phyloP scores from a whole-genome alignment of 1,140 invertebrate species.

The Drosophila sp. region DNA sequence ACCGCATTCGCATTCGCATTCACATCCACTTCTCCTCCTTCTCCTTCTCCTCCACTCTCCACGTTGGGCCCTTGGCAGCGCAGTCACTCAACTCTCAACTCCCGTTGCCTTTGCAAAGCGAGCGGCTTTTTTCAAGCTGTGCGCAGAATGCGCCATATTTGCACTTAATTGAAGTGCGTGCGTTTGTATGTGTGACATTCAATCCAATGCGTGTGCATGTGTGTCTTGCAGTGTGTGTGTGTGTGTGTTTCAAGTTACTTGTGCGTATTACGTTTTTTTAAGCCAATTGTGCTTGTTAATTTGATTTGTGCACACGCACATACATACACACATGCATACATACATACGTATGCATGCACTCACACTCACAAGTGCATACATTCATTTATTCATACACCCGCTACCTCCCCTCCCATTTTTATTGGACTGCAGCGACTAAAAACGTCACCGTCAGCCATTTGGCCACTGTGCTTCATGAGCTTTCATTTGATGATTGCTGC shows the following conservation, averaged over 20 bases:
- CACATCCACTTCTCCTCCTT: too few relatives aligned
- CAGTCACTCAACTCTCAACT: conserved; percentile 30
- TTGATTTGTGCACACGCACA: conserved; percentile 66
- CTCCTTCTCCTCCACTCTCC: background rate
- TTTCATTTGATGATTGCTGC: conserved; percentile 25
- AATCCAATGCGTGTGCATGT: conserved; percentile 8
- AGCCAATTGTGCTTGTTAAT: conserved; percentile 82
- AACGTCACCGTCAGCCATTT: conserved; percentile 51
- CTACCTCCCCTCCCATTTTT: too few relatives aligned
- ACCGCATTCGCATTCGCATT: too few relatives aligned
- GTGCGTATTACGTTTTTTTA: conserved; percentile 66
- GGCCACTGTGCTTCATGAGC: conserved; percentile 28
- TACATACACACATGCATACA: conserved; percentile 20
- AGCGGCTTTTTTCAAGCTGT: conserved; percentile 64
- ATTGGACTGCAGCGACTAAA: conserved; percentile 12
- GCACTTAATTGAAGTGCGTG: conserved; percentile 76
- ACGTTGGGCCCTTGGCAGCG: background rate
- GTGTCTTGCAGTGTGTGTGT: conserved; percentile 19
- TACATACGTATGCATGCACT: conserved; percentile 18
- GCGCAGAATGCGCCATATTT: conserved; percentile 77
- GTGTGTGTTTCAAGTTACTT: conserved; percentile 59
- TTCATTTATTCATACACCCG: conserved; percentile 7
- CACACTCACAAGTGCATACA: conserved; percentile 29
- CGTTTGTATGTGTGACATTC: conserved; percentile 18
- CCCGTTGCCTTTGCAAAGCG: conserved; percentile 38